These are phyloP conservation scores for Trematocara marginatum DNA, from an alignment of 2,113 vertebrate genomes.

Conservation along the genomic window DNA sequence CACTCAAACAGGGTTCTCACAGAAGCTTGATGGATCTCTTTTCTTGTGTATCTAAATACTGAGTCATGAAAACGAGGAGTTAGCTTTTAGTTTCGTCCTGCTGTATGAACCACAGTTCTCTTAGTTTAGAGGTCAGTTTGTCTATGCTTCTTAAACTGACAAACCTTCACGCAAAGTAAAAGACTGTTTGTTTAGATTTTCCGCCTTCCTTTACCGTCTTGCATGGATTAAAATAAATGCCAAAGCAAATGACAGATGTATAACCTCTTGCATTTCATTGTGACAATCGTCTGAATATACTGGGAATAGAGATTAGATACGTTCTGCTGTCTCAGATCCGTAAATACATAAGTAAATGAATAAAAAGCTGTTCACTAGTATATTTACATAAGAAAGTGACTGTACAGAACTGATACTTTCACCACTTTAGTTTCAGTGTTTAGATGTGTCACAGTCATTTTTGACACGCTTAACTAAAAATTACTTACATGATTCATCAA, in stretches of 20 bases:
- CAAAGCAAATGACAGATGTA: not conserved
- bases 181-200: not conserved
- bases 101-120: not conserved
- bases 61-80: not conserved
- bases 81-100: not conserved
- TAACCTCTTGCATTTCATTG: not conserved
- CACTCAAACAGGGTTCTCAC: not conserved
- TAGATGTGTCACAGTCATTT: not conserved
- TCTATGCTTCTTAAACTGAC: not conserved
- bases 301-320: not conserved
- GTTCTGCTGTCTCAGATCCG: not conserved
- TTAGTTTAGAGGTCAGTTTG: not conserved
- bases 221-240: not conserved
- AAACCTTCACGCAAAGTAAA: not conserved
- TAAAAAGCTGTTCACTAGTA: not conserved
- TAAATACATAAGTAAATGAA: not conserved
- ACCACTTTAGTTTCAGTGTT: not conserved
- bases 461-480: not conserved
- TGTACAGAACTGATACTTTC: not conserved
- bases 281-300: not conserved
- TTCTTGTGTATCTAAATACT: not conserved
- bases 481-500: not conserved
- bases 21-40: not conserved
- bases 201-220: accelerated
- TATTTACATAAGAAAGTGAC: not conserved